Conservation (phyloP, 2,888 invertebrate species). For the Oxytorus armatus region DNA sequence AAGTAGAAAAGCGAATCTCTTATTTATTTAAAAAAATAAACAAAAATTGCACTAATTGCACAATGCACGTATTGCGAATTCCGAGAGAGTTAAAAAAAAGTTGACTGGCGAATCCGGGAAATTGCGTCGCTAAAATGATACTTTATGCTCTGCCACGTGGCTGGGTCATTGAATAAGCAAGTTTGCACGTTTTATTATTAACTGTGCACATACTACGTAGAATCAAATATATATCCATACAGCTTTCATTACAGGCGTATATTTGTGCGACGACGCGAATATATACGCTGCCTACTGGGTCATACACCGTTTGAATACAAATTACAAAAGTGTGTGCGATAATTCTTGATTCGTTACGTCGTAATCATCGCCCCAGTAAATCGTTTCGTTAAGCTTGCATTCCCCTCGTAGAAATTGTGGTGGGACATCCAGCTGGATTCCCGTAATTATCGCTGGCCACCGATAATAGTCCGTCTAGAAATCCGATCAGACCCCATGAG, state of each 20-base stretch:
- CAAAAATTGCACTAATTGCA: too few species aligned
- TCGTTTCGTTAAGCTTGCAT: neutral
- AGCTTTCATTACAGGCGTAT: neutral
- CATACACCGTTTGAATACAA: conserved; percentile 61
- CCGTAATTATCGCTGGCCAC: too few species aligned
- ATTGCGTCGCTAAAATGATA: conserved; percentile 67
- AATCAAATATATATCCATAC: neutral
- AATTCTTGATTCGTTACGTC: conserved; percentile 35
- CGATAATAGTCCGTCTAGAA: too few species aligned
- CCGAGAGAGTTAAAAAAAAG: conserved; percentile 64
- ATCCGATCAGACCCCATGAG: too few species aligned
- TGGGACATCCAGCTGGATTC: too few species aligned
- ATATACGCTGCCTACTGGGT: conserved; percentile 46
- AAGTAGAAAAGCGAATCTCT: too few species aligned
- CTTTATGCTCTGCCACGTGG: conserved; percentile 41
- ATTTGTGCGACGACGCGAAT: neutral
- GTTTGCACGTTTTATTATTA: conserved; percentile 24
- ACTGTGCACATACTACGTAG: conserved; percentile 19
- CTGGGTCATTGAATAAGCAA: conserved; percentile 23
- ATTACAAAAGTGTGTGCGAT: conserved; percentile 51
- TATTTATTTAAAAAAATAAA: neutral
- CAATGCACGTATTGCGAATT: conserved; percentile 21
- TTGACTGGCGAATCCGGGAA: conserved; percentile 70
- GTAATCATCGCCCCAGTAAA: conserved; percentile 29
- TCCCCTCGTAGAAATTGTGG: neutral